Evolutionary conservation across 2,797 vertebrate genomes (phyloP).

Genomic region (Sternarchorhynchus goeldii): DNA sequence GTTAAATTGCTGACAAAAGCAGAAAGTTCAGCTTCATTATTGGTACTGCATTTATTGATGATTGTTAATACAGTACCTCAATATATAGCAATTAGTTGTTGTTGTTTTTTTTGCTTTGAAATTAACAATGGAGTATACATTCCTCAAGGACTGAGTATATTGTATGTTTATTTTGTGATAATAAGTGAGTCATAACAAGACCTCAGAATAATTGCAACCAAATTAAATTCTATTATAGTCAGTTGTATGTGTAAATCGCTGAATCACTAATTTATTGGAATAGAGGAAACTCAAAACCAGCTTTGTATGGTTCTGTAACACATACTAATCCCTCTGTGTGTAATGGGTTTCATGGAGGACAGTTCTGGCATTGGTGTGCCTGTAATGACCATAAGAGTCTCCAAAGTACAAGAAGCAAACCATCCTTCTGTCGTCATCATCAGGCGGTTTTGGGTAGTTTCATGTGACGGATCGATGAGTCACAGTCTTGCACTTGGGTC

Average conservation of each 20-base stretch:
- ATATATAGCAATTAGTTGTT: too few species aligned
- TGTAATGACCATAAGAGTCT: neutral
- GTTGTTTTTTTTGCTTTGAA: neutral
- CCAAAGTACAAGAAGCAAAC: neutral
- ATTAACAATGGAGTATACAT: neutral
- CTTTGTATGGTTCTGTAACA: neutral
- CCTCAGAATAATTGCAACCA: constrained; percentile 19
- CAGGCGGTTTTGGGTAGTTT: constrained; percentile 17
- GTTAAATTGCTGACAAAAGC: neutral
- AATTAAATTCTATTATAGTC: constrained; percentile 17
- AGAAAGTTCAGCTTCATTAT: neutral
- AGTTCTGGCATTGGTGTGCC: neutral
- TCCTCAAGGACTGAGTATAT: neutral
- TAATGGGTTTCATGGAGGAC: constrained; percentile 21
- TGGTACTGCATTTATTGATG: too few species aligned
- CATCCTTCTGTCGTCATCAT: constrained; percentile 16
- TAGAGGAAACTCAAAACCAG: constrained; percentile 13
- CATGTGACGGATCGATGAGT: constrained; percentile 43
- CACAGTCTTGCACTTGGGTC: constrained; percentile 40
- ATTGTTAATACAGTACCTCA: too few species aligned
- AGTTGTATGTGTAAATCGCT: constrained; percentile 12
- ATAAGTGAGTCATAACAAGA: neutral
- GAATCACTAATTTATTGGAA: constrained; percentile 54
- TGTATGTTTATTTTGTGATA: neutral
- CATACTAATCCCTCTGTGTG: neutral